Evolutionary conservation across 2,888 invertebrate species (phyloP), one percentile per base, ranked within the genome.

Genomic region (Ferdinandea cuprea): DNA sequence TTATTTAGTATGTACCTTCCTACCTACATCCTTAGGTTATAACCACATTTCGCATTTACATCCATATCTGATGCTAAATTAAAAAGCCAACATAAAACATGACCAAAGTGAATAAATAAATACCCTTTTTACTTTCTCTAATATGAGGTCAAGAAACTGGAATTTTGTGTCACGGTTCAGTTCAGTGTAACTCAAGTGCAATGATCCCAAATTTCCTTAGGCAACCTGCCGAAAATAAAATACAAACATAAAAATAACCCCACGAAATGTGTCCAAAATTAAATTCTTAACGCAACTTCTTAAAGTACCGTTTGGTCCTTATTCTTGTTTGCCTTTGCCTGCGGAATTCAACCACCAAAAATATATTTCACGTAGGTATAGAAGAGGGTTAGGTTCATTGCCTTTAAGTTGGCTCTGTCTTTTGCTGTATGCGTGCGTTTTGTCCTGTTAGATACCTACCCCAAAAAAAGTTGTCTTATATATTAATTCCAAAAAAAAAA

Each of bases 391-490:
- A 30, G 50, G 83, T 72, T 83, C 83, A 83, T 68, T 78, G 83
- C 50, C 66, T 78, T 21, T 42, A 42, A 32, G 44, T 40, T 78
- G 83, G n/a, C n/a, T 83, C 77, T 77, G 72, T 61, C 52, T 50
- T 44, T 15, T 42, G 58, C n/a, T 25, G 25, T 69, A 28, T 50
- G 52, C 30, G 25, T 46, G 8, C 52, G 15, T 21, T 13, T 13
- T 52, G 7, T 15, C 6, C n/a, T 8, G 50, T 37, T 30, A 2
- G 9, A 8, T 17, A 54, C 61, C 54, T 72, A 72, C 77, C 81
- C 81, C 78, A 61, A 78, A 74, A 78, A 74, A 83, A 78, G 66
- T 44, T 59, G 74, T 48, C 74, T 63, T 74, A 80, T 74, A 80
- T 56, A 58, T 74, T 74, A 42, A 54, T 25, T n/a, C 11, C 52